Base-by-base conservation (phyloP, 2,888 invertebrate genomes). In the Andrena dorsata region DNA sequence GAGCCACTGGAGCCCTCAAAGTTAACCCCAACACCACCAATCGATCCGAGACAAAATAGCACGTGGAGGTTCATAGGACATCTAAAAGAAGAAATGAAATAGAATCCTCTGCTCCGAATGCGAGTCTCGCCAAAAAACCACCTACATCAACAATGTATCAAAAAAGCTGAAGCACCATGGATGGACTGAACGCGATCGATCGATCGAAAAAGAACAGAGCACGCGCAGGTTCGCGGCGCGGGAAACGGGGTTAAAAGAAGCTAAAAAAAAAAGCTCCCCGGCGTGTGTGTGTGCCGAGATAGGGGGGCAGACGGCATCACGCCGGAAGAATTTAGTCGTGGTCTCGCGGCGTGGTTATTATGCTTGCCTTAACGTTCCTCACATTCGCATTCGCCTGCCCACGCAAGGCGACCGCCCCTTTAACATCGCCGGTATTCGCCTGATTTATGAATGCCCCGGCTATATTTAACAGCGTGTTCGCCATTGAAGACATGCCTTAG, bases 371-470 rank as follows among this genome's bases (percentile, higher is more conserved):
- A 86, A 89, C 85, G 90, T 90, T 89, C 83, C 79, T 86, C 80
- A 80, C 89, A 85, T 86, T 88, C 89, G 87, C 85, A 86, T 89
- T 84, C 83, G 84, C 81, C 89, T 81, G 65, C 90, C 90, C 91
- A 90, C 90, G 90, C 90, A 84, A 83, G 82, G 82, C 85, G 83
- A 88, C 89, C 91, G 89, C 91, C 90, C 91, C 90, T 90, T 88
- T 90, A 89, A 90, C 91, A 91, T 90, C 90, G 90, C 80, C 89
- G 90, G 89, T 90, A 91, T 90, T 90, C 90, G 88, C 89, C 90
- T 90, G 90, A 90, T 90, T 90, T 90, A 90, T 90, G 90, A 91
- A 90, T 88, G 88, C 90, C 85, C 86, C 72, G 89, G 90, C 91
- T 90, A 91, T 90, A 90, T 90, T 90, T 90, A 91, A 90, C 90